Base-by-base conservation (phyloP, 92 coral and sea anemone species). In the Hydrozoanthus gracilis region DNA sequence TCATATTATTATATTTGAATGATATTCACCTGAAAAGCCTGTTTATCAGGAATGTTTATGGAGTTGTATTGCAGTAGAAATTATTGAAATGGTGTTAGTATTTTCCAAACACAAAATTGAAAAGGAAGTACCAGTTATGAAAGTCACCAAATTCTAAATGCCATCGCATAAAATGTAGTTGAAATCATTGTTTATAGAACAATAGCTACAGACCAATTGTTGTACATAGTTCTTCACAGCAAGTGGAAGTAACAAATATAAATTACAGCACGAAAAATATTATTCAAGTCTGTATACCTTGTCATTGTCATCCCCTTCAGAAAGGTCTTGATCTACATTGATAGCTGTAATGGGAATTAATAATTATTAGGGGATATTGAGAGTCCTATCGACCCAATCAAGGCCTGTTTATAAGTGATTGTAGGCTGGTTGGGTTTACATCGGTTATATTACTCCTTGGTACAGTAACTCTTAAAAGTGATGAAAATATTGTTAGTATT, bases 241-340 rank as follows among this genome's bases (percentile, higher is more conserved):
- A 58, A 58, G 65, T 58, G 12, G 65, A 58, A 58, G 7, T 58
- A 58, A 58, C 12, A 58, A 58, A 58, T 16, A 58, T 16, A 58
- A 58, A 61, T 61, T 61, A 14, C 68, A 61, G 58, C 77, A 73
- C 48, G 14, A 44, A 18, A 71, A 71, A 71, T 71, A 71, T 71
- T 71, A 16, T 16, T 44, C 44, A 71, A 71, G 76, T 35, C 44
- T 52, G 46, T 71, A 71, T 71, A 71, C 76, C 76, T 71, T 71
- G 76, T 71, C 76, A 71, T 71, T 71, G 44, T 71, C 76, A 8
- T 71, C 76, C 76, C 44, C 54, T 71, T 71, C 76, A 71, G 76
- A 71, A 71, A 71, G 1, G 76, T 71, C 49, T 71, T 71, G 52
- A 71, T 71, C 76, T 71, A 54, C 76, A 71, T 45, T 71, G 76